Evolutionary conservation across 2,113 vertebrate species (phyloP).

Genomic region (Sapajus apella): DNA sequence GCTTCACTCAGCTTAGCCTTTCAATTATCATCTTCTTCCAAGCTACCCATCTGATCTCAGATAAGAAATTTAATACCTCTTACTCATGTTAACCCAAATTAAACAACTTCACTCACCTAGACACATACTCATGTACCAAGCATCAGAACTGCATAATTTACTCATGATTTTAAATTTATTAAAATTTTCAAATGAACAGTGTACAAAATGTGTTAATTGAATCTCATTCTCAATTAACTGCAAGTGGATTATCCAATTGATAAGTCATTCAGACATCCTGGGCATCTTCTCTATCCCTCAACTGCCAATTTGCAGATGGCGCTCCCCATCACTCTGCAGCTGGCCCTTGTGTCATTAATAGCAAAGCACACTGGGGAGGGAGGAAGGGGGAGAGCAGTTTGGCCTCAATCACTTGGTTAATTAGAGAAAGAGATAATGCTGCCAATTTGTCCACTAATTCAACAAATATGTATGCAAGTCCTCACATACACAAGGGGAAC

Average conservation of each 20-base stretch:
- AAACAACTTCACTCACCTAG: conserved; percentile 23
- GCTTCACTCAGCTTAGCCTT: conserved; percentile 52
- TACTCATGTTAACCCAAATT: background rate
- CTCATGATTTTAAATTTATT: conserved; percentile 52
- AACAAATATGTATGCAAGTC: conserved; percentile 27
- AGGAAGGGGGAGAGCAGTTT: background rate
- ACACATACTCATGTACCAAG: background rate
- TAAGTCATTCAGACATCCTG: conserved; percentile 31
- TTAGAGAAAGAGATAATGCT: conserved; percentile 49
- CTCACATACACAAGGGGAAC: background rate
- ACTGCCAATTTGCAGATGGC: conserved; percentile 18
- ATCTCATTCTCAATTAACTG: conserved; percentile 58
- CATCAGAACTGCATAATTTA: background rate
- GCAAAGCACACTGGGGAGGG: background rate
- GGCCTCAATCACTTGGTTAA: conserved; percentile 54
- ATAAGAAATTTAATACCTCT: conserved; percentile 12
- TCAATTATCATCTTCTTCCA: conserved; percentile 4
- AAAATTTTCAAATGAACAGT: conserved; percentile 21
- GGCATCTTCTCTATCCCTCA: background rate
- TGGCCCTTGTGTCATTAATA: conserved; percentile 44
- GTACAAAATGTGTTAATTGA: conserved; percentile 46
- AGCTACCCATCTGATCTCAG: conserved; percentile 38
- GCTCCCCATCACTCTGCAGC: conserved; percentile 21
- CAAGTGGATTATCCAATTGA: conserved; percentile 54
- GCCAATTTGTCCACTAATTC: conserved; percentile 36